Conservation (phyloP, 1,140 invertebrate species). For the Scaptomyza hsui region DNA sequence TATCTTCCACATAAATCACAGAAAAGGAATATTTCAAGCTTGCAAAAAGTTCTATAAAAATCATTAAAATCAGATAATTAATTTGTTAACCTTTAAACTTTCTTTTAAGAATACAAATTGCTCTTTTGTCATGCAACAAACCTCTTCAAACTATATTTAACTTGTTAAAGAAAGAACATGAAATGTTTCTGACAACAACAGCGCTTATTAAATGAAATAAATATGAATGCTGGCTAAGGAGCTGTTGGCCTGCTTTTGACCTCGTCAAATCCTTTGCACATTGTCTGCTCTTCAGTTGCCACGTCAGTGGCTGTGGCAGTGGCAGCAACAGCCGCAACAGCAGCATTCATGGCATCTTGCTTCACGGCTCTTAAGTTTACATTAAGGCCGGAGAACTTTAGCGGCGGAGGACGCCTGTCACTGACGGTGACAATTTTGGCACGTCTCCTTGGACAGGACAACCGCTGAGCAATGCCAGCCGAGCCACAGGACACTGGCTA, state of each 20-base stretch:
- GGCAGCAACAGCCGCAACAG: slow-evolving; percentile 10
- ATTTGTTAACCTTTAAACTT: too few species aligned
- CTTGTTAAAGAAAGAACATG: not conserved
- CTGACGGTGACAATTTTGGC: slow-evolving; percentile 76
- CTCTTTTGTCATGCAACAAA: too few species aligned
- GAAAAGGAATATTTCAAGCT: too few species aligned
- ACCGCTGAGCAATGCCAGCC: slow-evolving; percentile 50
- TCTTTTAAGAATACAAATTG: too few species aligned
- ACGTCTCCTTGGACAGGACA: slow-evolving; percentile 55
- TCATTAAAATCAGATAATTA: too few species aligned
- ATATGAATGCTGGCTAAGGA: slow-evolving; percentile 3
- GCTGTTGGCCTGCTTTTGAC: not conserved
- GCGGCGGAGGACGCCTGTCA: slow-evolving; percentile 44
- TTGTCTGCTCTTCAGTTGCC: slow-evolving; percentile 9
- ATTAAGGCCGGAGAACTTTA: slow-evolving; percentile 1
- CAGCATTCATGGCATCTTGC: slow-evolving; percentile 3
- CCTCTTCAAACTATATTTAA: too few species aligned
- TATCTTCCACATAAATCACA: too few species aligned
- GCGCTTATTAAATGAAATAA: slow-evolving; percentile 7
- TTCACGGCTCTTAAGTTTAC: slow-evolving; percentile 16
- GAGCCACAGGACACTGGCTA: slow-evolving; percentile 21
- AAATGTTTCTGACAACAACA: not conserved
- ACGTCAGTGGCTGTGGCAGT: not conserved
- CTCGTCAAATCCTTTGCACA: slow-evolving; percentile 9
- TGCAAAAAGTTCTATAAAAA: too few species aligned